phyloP scores from a whole-genome alignment of 2,888 invertebrate species.

The Diadegma fenestrale region DNA sequence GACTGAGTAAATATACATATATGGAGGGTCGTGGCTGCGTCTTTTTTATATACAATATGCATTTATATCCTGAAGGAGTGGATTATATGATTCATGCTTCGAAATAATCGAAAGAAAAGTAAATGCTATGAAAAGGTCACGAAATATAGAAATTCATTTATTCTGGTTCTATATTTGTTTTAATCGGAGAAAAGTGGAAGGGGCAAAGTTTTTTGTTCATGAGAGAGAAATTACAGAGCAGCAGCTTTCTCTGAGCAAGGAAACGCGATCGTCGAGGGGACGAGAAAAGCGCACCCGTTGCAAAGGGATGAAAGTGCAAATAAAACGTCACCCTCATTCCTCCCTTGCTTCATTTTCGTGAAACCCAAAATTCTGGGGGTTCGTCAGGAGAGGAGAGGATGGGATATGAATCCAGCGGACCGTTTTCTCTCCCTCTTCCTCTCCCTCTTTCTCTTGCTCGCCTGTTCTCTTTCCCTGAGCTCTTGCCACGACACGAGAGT shows the following conservation, averaged over 20 bases:
- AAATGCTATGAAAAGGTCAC: neutral
- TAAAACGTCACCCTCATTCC: slow-evolving; percentile 39
- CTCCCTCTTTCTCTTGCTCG: neutral
- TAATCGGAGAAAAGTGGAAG: slow-evolving; percentile 10
- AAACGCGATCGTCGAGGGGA: slow-evolving; percentile 25
- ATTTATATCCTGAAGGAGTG: neutral
- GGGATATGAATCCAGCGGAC: slow-evolving; percentile 61
- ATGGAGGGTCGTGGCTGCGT: neutral
- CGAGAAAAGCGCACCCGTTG: slow-evolving; percentile 35
- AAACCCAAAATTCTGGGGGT: slow-evolving; percentile 40
- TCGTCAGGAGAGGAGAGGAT: slow-evolving; percentile 31
- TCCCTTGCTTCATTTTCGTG: slow-evolving; percentile 30
- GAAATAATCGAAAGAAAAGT: slow-evolving; percentile 40
- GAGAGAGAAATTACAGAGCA: slow-evolving; percentile 18
- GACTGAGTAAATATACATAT: neutral
- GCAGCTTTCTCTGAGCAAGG: slow-evolving; percentile 20
- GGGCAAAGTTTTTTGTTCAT: neutral
- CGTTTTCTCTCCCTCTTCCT: slow-evolving; percentile 1
- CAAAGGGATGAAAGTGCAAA: slow-evolving; percentile 40
- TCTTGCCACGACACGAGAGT: slow-evolving; percentile 47
- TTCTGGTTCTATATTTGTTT: slow-evolving; percentile 43
- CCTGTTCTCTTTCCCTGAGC: neutral
- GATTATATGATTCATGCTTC: slow-evolving; percentile 28
- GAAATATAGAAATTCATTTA: slow-evolving; percentile 37
- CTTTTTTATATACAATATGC: slow-evolving; percentile 4